Evolutionary conservation across 2,797 vertebrate genomes (phyloP), one percentile per base, ranked within the genome.

Genomic region (Phalloptychus januarius): DNA sequence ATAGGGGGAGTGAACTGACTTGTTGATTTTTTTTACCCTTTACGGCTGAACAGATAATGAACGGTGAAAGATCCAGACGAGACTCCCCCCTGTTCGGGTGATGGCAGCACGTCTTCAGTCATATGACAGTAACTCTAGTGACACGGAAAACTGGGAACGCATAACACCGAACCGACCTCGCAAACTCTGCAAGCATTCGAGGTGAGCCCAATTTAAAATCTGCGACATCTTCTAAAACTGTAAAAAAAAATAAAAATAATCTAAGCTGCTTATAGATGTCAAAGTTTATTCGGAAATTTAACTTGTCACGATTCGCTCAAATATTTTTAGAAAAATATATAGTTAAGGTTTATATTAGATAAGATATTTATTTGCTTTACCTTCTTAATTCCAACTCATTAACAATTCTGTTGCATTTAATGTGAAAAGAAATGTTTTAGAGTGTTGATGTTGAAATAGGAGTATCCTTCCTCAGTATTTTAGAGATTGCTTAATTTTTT

Each of bases 91-190:
- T 93, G 77, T 90, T 44, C 83, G 91, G 97, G 97, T 97, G 96
- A 97, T 98, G 97, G 97, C 96, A 96, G 96, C 95, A 93, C 96
- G 95, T 94, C 95, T 95, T 95, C 96, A 95, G 94, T 96, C 97
- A 95, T 97, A 97, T 97, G 97, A 98, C 94, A 97, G 97, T 95
- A 97, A 98, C 96, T 97, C 97, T 95, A 98, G 97, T 92, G 96
- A 98, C 94, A 96, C 96, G 89, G 97, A 98, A 95, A 98, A 96
- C 93, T 96, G 97, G 95, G 96, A 97, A 93, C 94, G 90, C 94
- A 96, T 95, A 94, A 93, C 96, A 89, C 95, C 95, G 91, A 96
- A 94, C 95, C 96, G 96, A 95, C 97, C 97, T 94, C 96, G 96
- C 94, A 97, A 97, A 94, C 95, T 97, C 95, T 97, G 93, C 96